Percentiles rank a stretch among this genome's conserved stretches.
Evolutionary conservation across 1,140 invertebrate genomes (phyloP).

Genomic region (Drosophila punjabiensis): DNA sequence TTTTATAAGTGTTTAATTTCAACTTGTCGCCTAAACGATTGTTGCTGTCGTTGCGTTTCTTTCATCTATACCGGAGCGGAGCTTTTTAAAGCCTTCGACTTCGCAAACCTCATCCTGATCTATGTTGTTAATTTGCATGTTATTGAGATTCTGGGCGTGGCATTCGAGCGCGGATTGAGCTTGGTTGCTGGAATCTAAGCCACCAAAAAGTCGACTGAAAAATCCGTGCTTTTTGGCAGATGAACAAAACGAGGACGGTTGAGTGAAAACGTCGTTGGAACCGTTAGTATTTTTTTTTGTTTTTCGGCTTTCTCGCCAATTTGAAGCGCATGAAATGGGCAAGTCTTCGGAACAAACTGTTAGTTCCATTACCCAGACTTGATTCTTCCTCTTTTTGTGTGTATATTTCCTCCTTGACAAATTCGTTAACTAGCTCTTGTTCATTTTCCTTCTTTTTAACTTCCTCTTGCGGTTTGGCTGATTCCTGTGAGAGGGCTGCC

Average conservation of each 20-base stretch:
- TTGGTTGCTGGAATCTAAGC: background rate
- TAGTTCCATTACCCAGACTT: background rate
- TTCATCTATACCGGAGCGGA: background rate
- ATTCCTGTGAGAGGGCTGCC: background rate
- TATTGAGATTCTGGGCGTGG: background rate
- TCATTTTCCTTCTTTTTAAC: background rate
- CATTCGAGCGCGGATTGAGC: too few species aligned
- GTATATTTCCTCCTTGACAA: background rate
- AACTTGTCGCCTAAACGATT: too few species aligned
- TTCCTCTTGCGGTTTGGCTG: background rate
- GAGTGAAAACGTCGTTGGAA: background rate
- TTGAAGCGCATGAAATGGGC: background rate
- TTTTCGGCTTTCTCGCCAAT: background rate
- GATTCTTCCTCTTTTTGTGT: background rate
- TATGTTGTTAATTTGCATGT: background rate
- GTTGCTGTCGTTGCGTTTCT: background rate
- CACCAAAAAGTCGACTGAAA: constrained; percentile 15
- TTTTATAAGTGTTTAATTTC: background rate
- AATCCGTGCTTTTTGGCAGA: constrained; percentile 9
- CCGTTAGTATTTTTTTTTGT: background rate
- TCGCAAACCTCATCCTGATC: background rate
- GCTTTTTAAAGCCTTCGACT: background rate
- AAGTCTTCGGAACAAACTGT: constrained; percentile 12
- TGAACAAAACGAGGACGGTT: background rate
- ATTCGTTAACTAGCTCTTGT: background rate